Evolutionary conservation across 2,888 invertebrate genomes (phyloP), one percentile per base, ranked within the genome.

Genomic region (Entomobrya proxima): DNA sequence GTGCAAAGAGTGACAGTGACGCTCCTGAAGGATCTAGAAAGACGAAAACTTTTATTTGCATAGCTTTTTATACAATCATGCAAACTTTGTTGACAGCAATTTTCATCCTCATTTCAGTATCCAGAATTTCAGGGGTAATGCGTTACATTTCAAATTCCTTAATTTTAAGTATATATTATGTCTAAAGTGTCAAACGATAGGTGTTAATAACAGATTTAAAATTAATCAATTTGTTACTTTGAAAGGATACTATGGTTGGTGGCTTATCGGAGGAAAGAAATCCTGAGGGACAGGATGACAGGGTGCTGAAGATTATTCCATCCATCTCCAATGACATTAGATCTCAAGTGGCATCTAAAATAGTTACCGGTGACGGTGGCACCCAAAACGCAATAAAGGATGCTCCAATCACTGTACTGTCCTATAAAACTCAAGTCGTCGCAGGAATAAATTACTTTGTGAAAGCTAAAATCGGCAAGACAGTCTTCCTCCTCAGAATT

Each of bases 401-500:
- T 35, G 74, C 30, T 7, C 47, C 74, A 7, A 44, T 82, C 24
- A n/a, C 35, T 1, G 75, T 82, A 5, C 15, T 75, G 2, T 24
- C 75, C 0, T 82, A 74, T n/a, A 82, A 82, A 30, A 82, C 74
- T 0, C 82, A 82, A 64, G 61, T 75, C 24, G 82, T 82, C n/a
- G 74, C 82, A 13, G 82, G 82, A 75, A 32, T n/a, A 0, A 82
- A 82, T 44, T 82, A 82, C 27, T 82, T 82, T 75, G 75, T 82
- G 15, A 82, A 75, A 35, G 74, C 75, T 3, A 82, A 21, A 47
- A 67, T 82, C 9, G 61, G 47, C 15, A 74, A 82, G 47, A 64
- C 24, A 4, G 27, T 81, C 30, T 82, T 82, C 24, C 75, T 37
- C 9, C 64, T 82, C 3, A 18, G 82, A 11, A 75, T 82, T 64